These are phyloP conservation scores for Nineta flava DNA, from an alignment of 2,888 invertebrate genomes.

Conservation along the genomic window DNA sequence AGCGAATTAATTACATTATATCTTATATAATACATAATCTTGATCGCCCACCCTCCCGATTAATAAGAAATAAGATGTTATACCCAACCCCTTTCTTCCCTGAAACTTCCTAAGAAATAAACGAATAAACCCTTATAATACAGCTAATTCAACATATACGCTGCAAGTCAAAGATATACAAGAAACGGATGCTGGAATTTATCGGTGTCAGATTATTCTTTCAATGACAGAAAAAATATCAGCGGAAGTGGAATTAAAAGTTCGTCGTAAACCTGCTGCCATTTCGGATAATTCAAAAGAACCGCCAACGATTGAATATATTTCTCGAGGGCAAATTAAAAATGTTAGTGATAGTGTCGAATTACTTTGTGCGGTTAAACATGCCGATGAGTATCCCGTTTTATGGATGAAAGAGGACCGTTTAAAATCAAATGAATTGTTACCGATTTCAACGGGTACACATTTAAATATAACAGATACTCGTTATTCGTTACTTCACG, in stretches of 20 bases:
- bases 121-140: constrained; percentile 66
- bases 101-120: no score
- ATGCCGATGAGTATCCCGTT: no score
- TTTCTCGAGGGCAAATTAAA: no score
- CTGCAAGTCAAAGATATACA: constrained; percentile 84
- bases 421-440: constrained; percentile 43
- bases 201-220: constrained; percentile 78
- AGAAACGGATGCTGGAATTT: constrained; percentile 75
- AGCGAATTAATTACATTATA: no score
- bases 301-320: no score
- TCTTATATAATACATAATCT: no score
- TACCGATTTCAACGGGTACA: constrained; percentile 68
- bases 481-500: constrained; percentile 64
- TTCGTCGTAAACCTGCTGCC: constrained; percentile 77
- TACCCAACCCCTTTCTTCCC: no score
- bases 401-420: constrained; percentile 56
- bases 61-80: no score
- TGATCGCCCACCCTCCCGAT: no score
- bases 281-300: constrained; percentile 88
- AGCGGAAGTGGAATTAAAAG: constrained; percentile 72
- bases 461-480: constrained; percentile 72
- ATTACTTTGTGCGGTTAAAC: no score
- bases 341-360: no score
- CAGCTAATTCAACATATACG: constrained; percentile 64
- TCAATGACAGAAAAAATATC: constrained; percentile 63